These are phyloP conservation scores for Scaptomyza montana DNA, from an alignment of 1,140 invertebrate genomes.

Conservation along the genomic window DNA sequence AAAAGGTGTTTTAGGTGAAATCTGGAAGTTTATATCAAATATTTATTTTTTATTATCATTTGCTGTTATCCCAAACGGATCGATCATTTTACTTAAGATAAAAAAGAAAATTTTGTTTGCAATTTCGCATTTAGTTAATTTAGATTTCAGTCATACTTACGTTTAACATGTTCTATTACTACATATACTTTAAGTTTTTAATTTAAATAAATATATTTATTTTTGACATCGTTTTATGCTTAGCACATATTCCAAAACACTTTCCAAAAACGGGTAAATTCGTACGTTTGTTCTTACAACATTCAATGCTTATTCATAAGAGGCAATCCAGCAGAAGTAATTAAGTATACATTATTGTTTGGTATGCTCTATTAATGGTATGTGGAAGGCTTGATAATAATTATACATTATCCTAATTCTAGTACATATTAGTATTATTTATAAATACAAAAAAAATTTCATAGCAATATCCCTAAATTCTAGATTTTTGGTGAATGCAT, in stretches of 20 bases:
- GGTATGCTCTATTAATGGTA: constrained; percentile 10
- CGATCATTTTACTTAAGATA: background rate
- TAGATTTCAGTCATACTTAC: constrained; percentile 1
- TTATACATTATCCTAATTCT: background rate
- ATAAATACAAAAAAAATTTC: constrained; percentile 22
- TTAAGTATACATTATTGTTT: constrained; percentile 15
- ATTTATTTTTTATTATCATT: too few species aligned
- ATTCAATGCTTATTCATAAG: constrained; percentile 32
- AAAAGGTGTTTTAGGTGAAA: too few species aligned
- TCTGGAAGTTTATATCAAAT: too few species aligned
- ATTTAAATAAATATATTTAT: constrained; percentile 33
- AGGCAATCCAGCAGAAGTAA: constrained; percentile 3
- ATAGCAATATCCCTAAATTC: constrained; percentile 19
- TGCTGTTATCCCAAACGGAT: too few species aligned
- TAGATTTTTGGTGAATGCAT: constrained; percentile 46
- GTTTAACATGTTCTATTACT: background rate
- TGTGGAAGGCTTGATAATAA: constrained; percentile 16
- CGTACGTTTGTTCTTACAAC: constrained; percentile 44
- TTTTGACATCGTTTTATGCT: constrained; percentile 15
- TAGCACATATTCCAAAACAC: constrained; percentile 16
- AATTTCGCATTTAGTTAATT: background rate
- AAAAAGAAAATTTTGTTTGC: background rate
- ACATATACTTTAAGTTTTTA: background rate
- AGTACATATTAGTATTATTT: constrained; percentile 12
- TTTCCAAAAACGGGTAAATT: constrained; percentile 42